These are phyloP conservation scores for Galaxias olidus DNA, from an alignment of 2,797 vertebrate genomes.

Conservation along the genomic window DNA sequence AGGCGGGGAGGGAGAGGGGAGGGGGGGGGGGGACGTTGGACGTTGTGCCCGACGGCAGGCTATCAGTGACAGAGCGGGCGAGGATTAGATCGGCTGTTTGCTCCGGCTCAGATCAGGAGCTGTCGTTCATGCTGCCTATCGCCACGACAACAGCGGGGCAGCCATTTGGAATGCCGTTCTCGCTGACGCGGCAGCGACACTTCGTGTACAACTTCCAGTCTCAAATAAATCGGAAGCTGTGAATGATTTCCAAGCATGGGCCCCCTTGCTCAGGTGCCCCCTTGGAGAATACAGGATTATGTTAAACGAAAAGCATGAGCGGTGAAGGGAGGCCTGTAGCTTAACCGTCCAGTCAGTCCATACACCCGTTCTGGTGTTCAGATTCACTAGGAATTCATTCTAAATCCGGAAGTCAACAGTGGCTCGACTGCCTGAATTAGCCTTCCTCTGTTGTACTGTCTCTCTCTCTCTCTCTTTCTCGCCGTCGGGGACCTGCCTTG, in stretches of 20 bases:
- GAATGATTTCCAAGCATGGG: too few species aligned
- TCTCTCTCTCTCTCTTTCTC: neutral
- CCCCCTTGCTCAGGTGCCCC: too few species aligned
- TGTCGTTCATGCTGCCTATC: neutral
- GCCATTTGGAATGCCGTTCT: neutral
- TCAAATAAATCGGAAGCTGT: too few species aligned
- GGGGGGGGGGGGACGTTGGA: conserved; percentile 18
- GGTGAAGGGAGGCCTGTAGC: too few species aligned
- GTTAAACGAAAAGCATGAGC: too few species aligned
- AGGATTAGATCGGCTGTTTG: conserved; percentile 29
- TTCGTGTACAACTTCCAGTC: too few species aligned
- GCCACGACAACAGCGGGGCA: neutral
- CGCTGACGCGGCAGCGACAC: neutral
- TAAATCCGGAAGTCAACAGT: too few species aligned
- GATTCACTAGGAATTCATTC: neutral
- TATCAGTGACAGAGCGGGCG: too few species aligned
- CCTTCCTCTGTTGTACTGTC: neutral
- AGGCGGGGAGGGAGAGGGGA: conserved; percentile 2
- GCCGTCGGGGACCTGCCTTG: neutral
- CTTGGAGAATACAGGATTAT: too few species aligned
- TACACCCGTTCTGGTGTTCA: too few species aligned
- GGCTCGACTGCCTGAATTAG: neutral
- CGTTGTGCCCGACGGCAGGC: too few species aligned
- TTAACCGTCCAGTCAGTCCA: too few species aligned
- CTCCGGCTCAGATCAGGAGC: neutral